Conservation (phyloP, 2,113 vertebrate species). For the Peucedramus taeniatus region DNA sequence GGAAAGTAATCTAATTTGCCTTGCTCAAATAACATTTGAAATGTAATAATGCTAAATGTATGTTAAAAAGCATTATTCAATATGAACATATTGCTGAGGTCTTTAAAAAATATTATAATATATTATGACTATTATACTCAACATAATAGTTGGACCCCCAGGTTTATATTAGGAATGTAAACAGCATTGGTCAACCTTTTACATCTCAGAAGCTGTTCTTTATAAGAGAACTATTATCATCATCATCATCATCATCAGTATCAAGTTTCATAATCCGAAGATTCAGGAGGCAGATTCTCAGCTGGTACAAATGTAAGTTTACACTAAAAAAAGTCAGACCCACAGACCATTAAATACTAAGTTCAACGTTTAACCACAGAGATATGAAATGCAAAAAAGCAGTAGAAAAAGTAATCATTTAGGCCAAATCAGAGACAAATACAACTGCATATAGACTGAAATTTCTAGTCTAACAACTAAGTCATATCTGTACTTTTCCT, state of each 20-base stretch:
- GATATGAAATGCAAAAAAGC: neutral
- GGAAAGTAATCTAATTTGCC: neutral
- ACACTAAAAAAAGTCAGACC: neutral
- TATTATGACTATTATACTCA: neutral
- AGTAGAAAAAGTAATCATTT: neutral
- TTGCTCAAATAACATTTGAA: slow-evolving; percentile 9
- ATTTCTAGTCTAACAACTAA: neutral
- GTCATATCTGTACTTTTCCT: neutral
- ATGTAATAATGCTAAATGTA: neutral
- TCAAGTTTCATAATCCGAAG: neutral
- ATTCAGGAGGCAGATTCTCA: neutral
- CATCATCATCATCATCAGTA: neutral
- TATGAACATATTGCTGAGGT: neutral
- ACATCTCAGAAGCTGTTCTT: neutral
- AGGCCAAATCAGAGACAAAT: neutral
- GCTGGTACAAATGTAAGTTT: neutral
- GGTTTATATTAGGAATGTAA: neutral
- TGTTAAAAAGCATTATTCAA: neutral
- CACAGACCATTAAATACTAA: neutral
- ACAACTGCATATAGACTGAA: neutral
- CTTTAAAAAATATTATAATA: neutral
- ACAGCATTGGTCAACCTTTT: neutral
- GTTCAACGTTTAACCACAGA: neutral
- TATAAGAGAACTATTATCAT: neutral
- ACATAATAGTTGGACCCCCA: neutral